Percentiles rank a stretch among this genome's conserved stretches.
phyloP scores from a whole-genome alignment of 2,797 vertebrate genomes.

The Catostomus latipinnis region DNA sequence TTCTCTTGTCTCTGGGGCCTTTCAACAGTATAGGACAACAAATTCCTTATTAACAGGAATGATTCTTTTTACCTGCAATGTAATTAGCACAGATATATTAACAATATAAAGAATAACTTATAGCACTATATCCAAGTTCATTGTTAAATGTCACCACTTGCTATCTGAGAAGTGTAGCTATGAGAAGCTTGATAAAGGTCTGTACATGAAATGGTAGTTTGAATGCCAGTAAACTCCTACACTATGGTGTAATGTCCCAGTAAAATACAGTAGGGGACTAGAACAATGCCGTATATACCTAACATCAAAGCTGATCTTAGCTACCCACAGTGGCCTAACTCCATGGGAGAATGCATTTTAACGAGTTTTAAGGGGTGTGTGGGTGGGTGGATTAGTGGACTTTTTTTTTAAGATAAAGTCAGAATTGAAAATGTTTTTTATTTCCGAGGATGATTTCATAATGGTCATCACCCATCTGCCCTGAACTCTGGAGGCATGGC shows the following conservation, averaged over 20 bases:
- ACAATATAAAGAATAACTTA: slow-evolving; percentile 80
- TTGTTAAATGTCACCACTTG: slow-evolving; percentile 79
- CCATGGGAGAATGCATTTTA: slow-evolving; percentile 76
- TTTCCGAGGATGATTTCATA: slow-evolving; percentile 42
- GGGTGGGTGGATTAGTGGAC: slow-evolving; percentile 22
- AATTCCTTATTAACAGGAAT: slow-evolving; percentile 80
- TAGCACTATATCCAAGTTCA: slow-evolving; percentile 81
- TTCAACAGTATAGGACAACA: slow-evolving; percentile 73
- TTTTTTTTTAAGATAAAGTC: background rate
- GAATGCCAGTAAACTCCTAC: slow-evolving; percentile 33
- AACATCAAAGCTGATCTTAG: slow-evolving; percentile 41
- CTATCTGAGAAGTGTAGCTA: slow-evolving; percentile 69
- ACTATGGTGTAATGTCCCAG: slow-evolving; percentile 30
- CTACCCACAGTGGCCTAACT: slow-evolving; percentile 67
- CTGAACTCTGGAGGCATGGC: slow-evolving; percentile 63
- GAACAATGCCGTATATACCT: slow-evolving; percentile 25
- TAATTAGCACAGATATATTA: slow-evolving; percentile 78
- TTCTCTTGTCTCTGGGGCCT: slow-evolving; percentile 73
- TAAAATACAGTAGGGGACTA: background rate
- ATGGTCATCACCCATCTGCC: slow-evolving; percentile 60
- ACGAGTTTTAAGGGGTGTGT: slow-evolving; percentile 51
- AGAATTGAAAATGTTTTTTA: slow-evolving; percentile 17
- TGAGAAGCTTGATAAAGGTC: slow-evolving; percentile 65
- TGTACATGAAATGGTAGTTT: slow-evolving; percentile 53
- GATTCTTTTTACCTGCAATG: slow-evolving; percentile 74